These are phyloP conservation scores for Fopius arisanus DNA, from an alignment of 1,140 invertebrate genomes.

Conservation along the genomic window DNA sequence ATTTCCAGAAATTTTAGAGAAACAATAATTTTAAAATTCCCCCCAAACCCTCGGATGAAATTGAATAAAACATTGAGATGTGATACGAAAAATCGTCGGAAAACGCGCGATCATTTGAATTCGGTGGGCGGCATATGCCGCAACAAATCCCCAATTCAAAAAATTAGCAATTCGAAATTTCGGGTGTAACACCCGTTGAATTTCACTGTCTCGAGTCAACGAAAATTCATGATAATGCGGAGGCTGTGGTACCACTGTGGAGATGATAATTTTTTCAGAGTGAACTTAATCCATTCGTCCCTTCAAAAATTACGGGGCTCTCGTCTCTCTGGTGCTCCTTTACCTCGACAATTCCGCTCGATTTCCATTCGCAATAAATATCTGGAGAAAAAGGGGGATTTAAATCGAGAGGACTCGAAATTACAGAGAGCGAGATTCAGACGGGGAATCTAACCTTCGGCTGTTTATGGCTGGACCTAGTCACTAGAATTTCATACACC, in stretches of 20 bases:
- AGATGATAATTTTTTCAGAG: constrained; percentile 53
- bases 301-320: constrained; percentile 51
- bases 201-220: constrained; percentile 10
- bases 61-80: neutral
- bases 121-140: neutral
- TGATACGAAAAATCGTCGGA: neutral
- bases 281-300: constrained; percentile 53
- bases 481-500: neutral
- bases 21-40: too few species aligned
- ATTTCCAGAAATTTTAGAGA: too few species aligned
- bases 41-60: neutral
- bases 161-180: constrained; percentile 45
- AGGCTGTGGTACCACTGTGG: constrained; percentile 39
- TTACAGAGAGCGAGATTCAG: neutral
- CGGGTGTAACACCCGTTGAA: neutral
- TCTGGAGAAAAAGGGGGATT: constrained; percentile 29
- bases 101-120: neutral
- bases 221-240: constrained; percentile 41
- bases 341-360: constrained; percentile 22
- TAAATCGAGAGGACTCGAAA: neutral
- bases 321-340: neutral
- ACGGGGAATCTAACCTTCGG: neutral
- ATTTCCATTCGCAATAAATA: constrained; percentile 52
- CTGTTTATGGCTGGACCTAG: neutral
- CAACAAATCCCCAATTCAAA: neutral